A percentile compares a stretch with the other conserved stretches of the same genome.
phyloP scores from a whole-genome alignment of 2,888 invertebrate genomes.

The Labia minor region DNA sequence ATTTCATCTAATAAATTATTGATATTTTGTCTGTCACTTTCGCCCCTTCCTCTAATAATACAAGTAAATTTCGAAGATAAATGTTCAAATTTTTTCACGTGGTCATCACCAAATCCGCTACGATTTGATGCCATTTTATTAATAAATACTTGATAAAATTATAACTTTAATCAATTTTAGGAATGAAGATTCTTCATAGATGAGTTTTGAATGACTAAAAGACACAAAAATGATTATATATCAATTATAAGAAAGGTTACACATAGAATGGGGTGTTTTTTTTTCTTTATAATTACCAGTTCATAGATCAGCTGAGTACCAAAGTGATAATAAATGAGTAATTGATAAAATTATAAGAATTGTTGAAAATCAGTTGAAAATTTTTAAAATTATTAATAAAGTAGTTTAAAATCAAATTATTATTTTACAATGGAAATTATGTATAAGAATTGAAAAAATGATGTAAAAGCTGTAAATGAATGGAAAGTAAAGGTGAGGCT shows the following conservation, averaged over 20 bases:
- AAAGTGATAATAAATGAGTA: background rate
- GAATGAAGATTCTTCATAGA: too few species aligned
- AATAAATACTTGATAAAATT: too few species aligned
- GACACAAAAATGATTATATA: background rate
- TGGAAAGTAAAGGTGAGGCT: too few species aligned
- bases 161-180: too few species aligned
- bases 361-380: background rate
- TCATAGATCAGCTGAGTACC: background rate
- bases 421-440: background rate
- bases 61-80: constrained; percentile 21
- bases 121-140: background rate
- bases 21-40: constrained; percentile 41
- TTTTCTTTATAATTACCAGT: background rate
- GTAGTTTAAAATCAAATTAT: background rate
- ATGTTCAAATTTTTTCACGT: constrained; percentile 20
- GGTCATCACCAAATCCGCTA: background rate
- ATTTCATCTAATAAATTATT: constrained; percentile 49
- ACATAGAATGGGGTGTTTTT: background rate
- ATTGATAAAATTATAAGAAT: background rate
- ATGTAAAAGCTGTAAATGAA: too few species aligned
- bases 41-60: constrained; percentile 30
- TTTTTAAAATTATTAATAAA: background rate
- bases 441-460: background rate
- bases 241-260: background rate
- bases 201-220: too few species aligned